Percentiles rank a stretch among this genome's conserved stretches.
phyloP scores from a whole-genome alignment of 2,888 invertebrate genomes.

The Emmelina monodactyla region DNA sequence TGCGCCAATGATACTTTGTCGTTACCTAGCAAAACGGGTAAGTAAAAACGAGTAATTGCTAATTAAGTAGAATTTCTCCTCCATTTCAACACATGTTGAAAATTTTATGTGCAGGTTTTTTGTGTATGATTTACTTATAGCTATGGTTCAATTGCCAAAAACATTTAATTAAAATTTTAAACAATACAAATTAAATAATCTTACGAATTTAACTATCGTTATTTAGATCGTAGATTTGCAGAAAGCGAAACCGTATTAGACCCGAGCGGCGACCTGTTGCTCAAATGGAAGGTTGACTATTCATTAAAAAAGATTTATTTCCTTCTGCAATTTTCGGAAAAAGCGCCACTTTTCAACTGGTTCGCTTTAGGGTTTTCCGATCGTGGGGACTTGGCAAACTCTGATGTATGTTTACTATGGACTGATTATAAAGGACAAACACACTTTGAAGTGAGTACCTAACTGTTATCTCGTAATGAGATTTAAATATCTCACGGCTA shows the following conservation, averaged over 20 bases:
- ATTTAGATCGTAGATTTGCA: slow-evolving; percentile 28
- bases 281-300: slow-evolving; percentile 52
- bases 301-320: slow-evolving; percentile 40
- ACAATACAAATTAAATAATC: background rate
- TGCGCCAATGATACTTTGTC: no score
- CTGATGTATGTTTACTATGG: slow-evolving; percentile 86
- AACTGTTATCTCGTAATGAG: no score
- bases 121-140: no score
- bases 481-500: no score
- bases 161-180: background rate
- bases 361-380: slow-evolving; percentile 89
- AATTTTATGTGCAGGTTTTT: no score
- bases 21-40: no score
- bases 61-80: no score
- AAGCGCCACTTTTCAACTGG: slow-evolving; percentile 68
- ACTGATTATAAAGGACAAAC: slow-evolving; percentile 70
- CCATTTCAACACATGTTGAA: no score
- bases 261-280: slow-evolving; percentile 38
- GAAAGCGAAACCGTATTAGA: slow-evolving; percentile 50
- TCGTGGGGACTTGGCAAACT: slow-evolving; percentile 74
- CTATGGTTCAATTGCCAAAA: no score
- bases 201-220: slow-evolving; percentile 1
- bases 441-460: slow-evolving; percentile 43
- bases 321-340: slow-evolving; percentile 55
- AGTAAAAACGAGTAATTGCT: no score